phyloP scores from a whole-genome alignment of 2,797 vertebrate genomes.

The Gobionotothen gibberifrons region DNA sequence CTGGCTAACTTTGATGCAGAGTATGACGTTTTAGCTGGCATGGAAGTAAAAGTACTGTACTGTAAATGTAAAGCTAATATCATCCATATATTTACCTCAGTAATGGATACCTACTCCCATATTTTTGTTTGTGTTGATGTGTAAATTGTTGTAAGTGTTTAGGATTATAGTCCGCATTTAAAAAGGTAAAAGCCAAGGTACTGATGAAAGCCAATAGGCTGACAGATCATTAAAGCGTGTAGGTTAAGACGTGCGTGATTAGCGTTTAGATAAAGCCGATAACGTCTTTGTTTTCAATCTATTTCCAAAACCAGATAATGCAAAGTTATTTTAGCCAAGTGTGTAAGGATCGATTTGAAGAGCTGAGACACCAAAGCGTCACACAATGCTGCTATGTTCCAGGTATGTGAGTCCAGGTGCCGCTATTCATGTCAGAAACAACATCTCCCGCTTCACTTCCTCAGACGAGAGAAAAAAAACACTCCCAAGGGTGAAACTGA shows the following conservation, averaged over 20 bases:
- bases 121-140: background rate
- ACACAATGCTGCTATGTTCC: slow-evolving; percentile 30
- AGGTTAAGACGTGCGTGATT: slow-evolving; percentile 1
- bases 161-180: background rate
- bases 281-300: slow-evolving; percentile 6
- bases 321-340: slow-evolving; percentile 9
- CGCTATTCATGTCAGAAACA: slow-evolving; percentile 44
- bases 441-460: slow-evolving; percentile 56
- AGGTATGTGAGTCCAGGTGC: slow-evolving; percentile 47
- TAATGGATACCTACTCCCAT: background rate
- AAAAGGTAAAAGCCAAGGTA: background rate
- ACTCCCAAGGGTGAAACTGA: slow-evolving; percentile 44
- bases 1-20: background rate
- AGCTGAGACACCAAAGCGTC: slow-evolving; percentile 14
- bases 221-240: background rate
- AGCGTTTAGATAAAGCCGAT: background rate
- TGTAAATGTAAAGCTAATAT: slow-evolving; percentile 1
- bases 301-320: slow-evolving; percentile 13
- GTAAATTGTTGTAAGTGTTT: background rate
- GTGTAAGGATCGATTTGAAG: slow-evolving; percentile 20
- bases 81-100: background rate
- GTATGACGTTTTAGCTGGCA: background rate
- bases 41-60: background rate
- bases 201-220: background rate
- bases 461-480: slow-evolving; percentile 20